Percentiles rank a stretch among this genome's conserved stretches.
These are phyloP conservation scores for Ceratosolen solmsi DNA, from an alignment of 1,140 invertebrate genomes.

Conservation along the genomic window DNA sequence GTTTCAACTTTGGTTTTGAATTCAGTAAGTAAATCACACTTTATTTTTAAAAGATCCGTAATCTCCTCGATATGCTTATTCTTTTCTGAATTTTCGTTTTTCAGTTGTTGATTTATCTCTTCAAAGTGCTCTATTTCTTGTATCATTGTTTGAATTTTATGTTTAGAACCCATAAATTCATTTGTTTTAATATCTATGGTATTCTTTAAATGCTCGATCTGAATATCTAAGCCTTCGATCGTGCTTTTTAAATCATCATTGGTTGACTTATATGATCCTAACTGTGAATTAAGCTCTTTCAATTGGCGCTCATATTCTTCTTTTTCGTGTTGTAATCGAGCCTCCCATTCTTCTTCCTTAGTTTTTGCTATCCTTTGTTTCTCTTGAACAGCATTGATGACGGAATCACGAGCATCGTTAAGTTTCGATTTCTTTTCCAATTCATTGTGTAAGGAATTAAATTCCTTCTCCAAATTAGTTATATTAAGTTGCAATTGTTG, in stretches of 20 bases:
- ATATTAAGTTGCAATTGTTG: conserved; percentile 59
- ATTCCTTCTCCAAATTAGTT: conserved; percentile 57
- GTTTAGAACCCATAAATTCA: conserved; percentile 55
- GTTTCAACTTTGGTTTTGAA: conserved; percentile 65
- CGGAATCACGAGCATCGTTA: conserved; percentile 44
- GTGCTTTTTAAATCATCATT: conserved; percentile 60
- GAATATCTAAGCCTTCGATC: conserved; percentile 56
- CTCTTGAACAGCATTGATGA: conserved; percentile 55
- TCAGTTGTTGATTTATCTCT: conserved; percentile 54
- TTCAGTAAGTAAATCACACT: conserved; percentile 65
- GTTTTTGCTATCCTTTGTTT: conserved; percentile 55
- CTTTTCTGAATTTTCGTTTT: conserved; percentile 56
- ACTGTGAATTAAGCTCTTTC: conserved; percentile 50
- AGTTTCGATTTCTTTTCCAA: conserved; percentile 55
- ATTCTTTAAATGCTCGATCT: conserved; percentile 56
- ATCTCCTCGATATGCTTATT: conserved; percentile 59
- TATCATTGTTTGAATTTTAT: conserved; percentile 53
- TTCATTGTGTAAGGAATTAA: conserved; percentile 58
- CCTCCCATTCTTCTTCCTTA: conserved; percentile 61
- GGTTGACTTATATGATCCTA: conserved; percentile 56
- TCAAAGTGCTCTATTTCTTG: conserved; percentile 56
- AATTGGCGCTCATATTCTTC: conserved; percentile 56
- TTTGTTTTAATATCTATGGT: conserved; percentile 58
- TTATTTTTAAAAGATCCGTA: conserved; percentile 60
- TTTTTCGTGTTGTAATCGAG: conserved; percentile 56